A percentile compares a stretch with the other conserved stretches of the same genome.
These are phyloP conservation scores for Caenorhabditis sulstoni DNA, from an alignment of 2,888 invertebrate genomes.

Conservation along the genomic window DNA sequence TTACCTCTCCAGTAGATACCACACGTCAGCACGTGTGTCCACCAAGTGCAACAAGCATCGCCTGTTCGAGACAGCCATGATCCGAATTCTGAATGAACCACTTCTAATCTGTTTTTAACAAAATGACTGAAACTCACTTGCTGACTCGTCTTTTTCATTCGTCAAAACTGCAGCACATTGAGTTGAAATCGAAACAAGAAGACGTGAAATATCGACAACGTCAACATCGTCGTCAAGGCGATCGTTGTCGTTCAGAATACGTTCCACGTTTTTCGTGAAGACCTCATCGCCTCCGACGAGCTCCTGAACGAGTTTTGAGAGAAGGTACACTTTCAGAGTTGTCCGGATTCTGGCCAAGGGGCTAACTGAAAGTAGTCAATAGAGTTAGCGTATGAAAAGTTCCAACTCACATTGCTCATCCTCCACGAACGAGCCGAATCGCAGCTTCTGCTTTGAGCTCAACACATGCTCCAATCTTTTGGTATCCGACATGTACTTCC, in stretches of 20 bases:
- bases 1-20: conserved; percentile 72
- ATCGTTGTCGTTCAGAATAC: conserved; percentile 28
- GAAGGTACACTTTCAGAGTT: conserved; percentile 75
- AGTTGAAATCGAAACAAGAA: conserved; percentile 73
- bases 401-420: conserved; percentile 46
- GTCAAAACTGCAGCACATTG: conserved; percentile 39
- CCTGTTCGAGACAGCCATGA: conserved; percentile 60
- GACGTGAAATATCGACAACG: conserved; percentile 74
- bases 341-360: conserved; percentile 71
- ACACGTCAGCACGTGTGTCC: conserved; percentile 79
- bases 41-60: conserved; percentile 79
- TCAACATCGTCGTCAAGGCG: conserved; percentile 61
- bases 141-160: conserved; percentile 56
- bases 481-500: conserved; percentile 68
- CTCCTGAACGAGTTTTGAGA: conserved; percentile 71
- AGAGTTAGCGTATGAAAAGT: background rate
- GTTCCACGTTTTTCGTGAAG: conserved; percentile 12
- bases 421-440: conserved; percentile 49
- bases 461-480: conserved; percentile 47
- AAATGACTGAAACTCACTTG: conserved; percentile 24
- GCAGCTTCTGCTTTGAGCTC: conserved; percentile 25
- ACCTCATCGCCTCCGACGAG: conserved; percentile 60
- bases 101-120: background rate
- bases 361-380: conserved; percentile 64
- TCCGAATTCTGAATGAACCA: conserved; percentile 55